phyloP scores from a whole-genome alignment of 2,888 invertebrate genomes.

The Lepidochrysops patricia region DNA sequence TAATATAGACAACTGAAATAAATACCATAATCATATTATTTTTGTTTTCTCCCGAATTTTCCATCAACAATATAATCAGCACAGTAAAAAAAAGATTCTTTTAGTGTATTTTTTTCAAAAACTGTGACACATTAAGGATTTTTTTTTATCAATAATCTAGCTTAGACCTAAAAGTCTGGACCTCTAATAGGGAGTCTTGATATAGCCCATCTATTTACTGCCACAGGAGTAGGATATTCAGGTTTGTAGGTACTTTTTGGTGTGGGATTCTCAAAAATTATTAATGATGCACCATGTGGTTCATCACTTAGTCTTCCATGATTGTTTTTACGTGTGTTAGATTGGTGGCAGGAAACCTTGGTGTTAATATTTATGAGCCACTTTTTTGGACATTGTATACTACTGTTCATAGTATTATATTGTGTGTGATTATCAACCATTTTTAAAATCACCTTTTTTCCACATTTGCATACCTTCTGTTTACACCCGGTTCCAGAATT shows the following conservation, averaged over 20 bases:
- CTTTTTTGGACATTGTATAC: neutral
- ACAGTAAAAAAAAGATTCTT: too few species aligned
- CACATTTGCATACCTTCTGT: neutral
- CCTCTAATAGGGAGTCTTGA: constrained; percentile 39
- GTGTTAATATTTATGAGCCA: neutral
- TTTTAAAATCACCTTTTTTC: neutral
- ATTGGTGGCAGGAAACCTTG: neutral
- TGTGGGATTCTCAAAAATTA: neutral
- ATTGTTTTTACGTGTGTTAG: neutral
- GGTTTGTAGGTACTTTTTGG: constrained; percentile 26
- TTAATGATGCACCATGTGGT: neutral
- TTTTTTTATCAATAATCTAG: neutral
- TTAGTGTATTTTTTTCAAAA: too few species aligned
- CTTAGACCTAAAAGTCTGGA: constrained; percentile 46
- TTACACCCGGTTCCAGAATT: neutral
- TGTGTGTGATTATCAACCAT: neutral
- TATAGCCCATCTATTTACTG: constrained; percentile 38
- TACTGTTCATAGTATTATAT: neutral
- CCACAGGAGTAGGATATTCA: neutral
- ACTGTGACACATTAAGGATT: too few species aligned
- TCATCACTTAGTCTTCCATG: neutral
- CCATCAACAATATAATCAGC: neutral
- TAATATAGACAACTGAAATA: neutral
- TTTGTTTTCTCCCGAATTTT: neutral
- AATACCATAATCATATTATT: neutral